A percentile compares a stretch with the other conserved stretches of the same genome.
phyloP scores from a whole-genome alignment of 30 jellyfish, hydroid and myxozoan species.

The Rhopilema esculentum region DNA sequence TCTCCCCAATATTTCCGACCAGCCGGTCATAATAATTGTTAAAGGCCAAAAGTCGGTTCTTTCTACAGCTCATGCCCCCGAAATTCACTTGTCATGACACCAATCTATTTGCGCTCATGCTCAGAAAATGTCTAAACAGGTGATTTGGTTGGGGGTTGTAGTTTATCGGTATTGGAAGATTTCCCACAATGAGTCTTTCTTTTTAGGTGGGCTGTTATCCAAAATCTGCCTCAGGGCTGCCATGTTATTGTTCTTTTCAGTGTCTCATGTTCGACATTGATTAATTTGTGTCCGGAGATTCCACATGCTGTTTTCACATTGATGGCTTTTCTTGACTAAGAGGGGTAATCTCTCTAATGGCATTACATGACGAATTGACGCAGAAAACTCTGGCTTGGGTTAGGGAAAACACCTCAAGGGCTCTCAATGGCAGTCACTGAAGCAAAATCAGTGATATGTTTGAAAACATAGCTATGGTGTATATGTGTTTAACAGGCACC shows the following conservation, averaged over 20 bases:
- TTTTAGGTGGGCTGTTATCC: background rate
- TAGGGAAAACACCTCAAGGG: background rate
- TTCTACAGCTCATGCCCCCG: too few species aligned
- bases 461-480: too few species aligned
- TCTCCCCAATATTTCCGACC: too few species aligned
- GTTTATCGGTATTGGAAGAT: background rate
- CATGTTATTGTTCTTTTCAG: background rate
- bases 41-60: too few species aligned
- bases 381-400: background rate
- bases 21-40: too few species aligned
- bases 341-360: background rate
- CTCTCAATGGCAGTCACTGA: too few species aligned
- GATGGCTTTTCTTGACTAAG: background rate
- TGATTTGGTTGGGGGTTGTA: too few species aligned
- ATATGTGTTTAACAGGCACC: too few species aligned
- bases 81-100: too few species aligned
- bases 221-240: background rate
- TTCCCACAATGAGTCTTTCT: background rate
- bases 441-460: too few species aligned
- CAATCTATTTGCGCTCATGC: too few species aligned
- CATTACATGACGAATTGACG: background rate
- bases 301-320: background rate
- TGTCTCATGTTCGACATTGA: background rate
- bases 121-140: too few species aligned
- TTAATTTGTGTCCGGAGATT: background rate